Conservation (phyloP, 2,797 vertebrate species). For the Nyctibius grandis region DNA sequence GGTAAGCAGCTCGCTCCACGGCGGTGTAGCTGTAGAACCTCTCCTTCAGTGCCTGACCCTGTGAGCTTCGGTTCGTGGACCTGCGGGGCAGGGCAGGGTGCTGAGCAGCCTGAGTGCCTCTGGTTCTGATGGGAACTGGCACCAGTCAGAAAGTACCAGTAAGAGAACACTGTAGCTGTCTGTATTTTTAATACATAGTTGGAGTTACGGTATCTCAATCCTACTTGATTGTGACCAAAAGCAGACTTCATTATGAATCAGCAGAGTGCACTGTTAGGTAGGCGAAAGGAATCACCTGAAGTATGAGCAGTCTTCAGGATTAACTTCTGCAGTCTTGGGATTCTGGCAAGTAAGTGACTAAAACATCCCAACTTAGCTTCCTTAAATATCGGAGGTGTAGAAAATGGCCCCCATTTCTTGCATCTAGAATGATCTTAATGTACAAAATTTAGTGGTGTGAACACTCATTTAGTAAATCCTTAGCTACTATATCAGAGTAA, state of each 20-base stretch:
- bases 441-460: not conserved
- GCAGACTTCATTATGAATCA: not conserved
- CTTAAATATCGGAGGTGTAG: not conserved
- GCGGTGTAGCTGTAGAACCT: not conserved
- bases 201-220: not conserved
- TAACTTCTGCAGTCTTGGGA: not conserved
- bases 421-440: not conserved
- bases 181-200: rapidly evolving
- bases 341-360: not conserved
- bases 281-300: not conserved
- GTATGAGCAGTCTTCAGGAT: not conserved
- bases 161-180: not conserved
- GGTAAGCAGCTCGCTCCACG: constrained; percentile 76
- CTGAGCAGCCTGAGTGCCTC: not conserved
- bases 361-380: not conserved
- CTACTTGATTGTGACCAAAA: not conserved
- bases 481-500: not conserved
- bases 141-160: not conserved
- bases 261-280: not conserved
- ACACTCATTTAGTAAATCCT: not conserved
- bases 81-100: not conserved
- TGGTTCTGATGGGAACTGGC: not conserved
- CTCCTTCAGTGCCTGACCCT: not conserved
- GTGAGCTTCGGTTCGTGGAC: not conserved
- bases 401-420: not conserved